Conservation (phyloP, 2,888 invertebrate genomes). For the Oligia strigilis region DNA sequence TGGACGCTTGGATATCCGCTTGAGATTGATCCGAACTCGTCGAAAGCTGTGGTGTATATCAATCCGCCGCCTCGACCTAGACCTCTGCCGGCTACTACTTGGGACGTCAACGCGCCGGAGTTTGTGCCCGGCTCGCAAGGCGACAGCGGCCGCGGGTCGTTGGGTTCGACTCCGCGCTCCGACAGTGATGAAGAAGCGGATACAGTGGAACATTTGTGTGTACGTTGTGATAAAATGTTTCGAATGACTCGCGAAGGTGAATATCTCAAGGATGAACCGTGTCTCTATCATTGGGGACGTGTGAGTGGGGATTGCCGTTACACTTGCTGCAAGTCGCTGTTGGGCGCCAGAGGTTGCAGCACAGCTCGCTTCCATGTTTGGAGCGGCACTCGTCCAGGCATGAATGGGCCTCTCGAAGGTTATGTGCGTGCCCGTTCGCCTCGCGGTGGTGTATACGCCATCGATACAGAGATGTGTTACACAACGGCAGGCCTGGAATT, state of each 20-base stretch:
- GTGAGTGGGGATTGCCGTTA: constrained; percentile 90
- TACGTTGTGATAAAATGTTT: constrained; percentile 94
- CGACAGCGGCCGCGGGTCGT: constrained; percentile 90
- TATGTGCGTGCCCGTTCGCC: constrained; percentile 91
- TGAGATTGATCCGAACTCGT: constrained; percentile 91
- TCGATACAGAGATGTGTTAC: constrained; percentile 99
- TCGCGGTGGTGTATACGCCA: constrained; percentile 93
- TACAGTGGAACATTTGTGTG: constrained; percentile 92
- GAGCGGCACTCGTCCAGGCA: constrained; percentile 93
- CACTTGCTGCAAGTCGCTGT: constrained; percentile 91
- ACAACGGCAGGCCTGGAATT: constrained; percentile 96
- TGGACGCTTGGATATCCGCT: constrained; percentile 93
- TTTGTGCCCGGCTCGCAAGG: constrained; percentile 91
- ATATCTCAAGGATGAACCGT: constrained; percentile 93
- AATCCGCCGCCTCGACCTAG: constrained; percentile 88
- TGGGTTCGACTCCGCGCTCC: constrained; percentile 90
- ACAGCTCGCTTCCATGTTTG: constrained; percentile 93
- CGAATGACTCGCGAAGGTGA: constrained; percentile 93
- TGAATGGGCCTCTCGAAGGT: constrained; percentile 93
- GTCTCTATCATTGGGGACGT: constrained; percentile 97
- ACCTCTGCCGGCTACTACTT: constrained; percentile 80
- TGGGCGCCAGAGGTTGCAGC: constrained; percentile 92
- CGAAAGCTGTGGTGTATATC: constrained; percentile 92
- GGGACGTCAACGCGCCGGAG: constrained; percentile 93
- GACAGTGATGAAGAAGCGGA: constrained; percentile 90